Conservation (phyloP, 2,797 vertebrate genomes). For the Protosalanx chinensis region DNA sequence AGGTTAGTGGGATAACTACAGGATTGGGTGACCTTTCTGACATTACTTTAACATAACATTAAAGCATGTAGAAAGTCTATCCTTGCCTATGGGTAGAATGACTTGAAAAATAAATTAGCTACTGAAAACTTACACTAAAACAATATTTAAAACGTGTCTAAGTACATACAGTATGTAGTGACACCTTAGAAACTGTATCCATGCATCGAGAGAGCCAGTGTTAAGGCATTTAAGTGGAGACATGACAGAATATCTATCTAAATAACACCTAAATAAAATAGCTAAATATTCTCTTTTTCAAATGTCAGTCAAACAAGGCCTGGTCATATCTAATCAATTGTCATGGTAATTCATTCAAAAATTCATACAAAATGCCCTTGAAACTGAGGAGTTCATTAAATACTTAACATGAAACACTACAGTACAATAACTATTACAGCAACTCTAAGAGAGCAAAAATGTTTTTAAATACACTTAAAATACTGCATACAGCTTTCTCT, state of each 20-base stretch:
- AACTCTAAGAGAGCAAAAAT: too few species aligned
- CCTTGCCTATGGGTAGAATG: neutral
- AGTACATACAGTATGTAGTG: neutral
- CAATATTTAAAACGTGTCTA: slow-evolving; percentile 3
- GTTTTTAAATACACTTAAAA: too few species aligned
- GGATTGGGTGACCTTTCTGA: neutral
- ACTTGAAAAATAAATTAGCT: neutral
- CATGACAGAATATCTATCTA: neutral
- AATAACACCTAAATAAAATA: slow-evolving; percentile 2
- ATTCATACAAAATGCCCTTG: too few species aligned
- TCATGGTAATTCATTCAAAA: too few species aligned
- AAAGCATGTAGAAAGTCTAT: neutral
- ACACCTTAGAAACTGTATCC: neutral
- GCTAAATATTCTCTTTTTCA: neutral
- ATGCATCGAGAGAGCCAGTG: neutral
- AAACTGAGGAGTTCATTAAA: too few species aligned
- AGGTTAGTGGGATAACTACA: neutral
- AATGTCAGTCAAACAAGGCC: neutral
- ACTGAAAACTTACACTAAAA: neutral
- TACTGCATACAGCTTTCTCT: too few species aligned
- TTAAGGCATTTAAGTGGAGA: neutral
- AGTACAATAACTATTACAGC: too few species aligned
- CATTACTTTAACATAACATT: neutral
- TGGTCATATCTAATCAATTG: neutral
- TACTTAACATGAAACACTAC: too few species aligned